Evolutionary conservation across 2,888 invertebrate genomes (phyloP).

Genomic region (Monochamus alternatus): DNA sequence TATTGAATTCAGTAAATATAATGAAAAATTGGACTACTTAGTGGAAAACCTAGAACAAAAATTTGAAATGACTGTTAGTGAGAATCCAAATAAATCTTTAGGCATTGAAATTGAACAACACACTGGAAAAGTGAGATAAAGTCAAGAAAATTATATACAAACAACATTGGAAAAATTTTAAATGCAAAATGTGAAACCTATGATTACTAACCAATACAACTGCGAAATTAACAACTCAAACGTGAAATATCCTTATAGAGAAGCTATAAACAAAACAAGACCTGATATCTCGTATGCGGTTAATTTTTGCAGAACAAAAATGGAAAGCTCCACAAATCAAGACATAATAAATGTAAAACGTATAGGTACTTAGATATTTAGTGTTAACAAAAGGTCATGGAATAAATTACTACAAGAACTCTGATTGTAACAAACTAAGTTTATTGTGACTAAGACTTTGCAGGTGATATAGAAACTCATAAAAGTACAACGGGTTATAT

Average conservation of each 20-base stretch:
- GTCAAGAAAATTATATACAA: constrained; percentile 37
- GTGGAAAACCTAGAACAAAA: constrained; percentile 18
- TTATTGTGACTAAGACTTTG: no score
- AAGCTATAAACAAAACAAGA: constrained; percentile 33
- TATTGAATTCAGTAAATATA: constrained; percentile 22
- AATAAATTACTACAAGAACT: no score
- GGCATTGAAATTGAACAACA: constrained; percentile 21
- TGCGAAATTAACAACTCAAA: constrained; percentile 19
- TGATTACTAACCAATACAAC: constrained; percentile 23
- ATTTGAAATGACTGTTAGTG: constrained; percentile 29
- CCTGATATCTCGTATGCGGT: constrained; percentile 34
- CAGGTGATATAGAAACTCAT: no score
- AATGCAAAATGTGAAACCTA: constrained; percentile 51
- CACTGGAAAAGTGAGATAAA: not conserved
- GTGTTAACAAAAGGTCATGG: no score
- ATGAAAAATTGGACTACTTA: constrained; percentile 29
- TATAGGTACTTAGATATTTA: no score
- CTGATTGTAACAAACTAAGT: no score
- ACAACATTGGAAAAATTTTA: constrained; percentile 41
- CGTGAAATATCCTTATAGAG: constrained; percentile 35
- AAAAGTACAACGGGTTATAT: no score
- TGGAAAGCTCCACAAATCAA: constrained; percentile 20
- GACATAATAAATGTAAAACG: not conserved
- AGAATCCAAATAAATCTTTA: constrained; percentile 23
- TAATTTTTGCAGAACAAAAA: constrained; percentile 26